Percentiles rank a stretch among this genome's conserved stretches.
Conservation (phyloP, 2,797 vertebrate genomes). For the Bradypodion pumilum region DNA sequence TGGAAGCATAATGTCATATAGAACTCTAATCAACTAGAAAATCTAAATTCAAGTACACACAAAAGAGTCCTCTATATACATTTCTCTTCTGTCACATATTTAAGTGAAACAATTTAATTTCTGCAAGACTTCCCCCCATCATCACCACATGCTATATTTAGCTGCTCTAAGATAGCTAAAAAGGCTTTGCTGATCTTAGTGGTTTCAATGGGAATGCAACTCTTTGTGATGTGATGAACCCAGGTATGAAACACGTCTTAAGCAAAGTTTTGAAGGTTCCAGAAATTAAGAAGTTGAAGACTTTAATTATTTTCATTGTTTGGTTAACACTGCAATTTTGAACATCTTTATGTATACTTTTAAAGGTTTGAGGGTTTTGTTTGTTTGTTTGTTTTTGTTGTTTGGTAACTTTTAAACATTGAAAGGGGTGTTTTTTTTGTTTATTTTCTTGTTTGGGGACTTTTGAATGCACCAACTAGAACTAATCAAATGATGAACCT, state of each 20-base stretch:
- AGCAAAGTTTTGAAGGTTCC: constrained; percentile 36
- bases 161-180: constrained; percentile 13
- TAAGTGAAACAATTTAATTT: constrained; percentile 34
- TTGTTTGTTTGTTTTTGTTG: no score
- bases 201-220: constrained; percentile 23
- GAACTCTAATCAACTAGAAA: constrained; percentile 49
- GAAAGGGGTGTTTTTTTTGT: not conserved
- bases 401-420: not conserved
- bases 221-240: not conserved
- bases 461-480: not conserved
- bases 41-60: constrained; percentile 51
- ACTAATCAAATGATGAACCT: not conserved
- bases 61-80: constrained; percentile 45
- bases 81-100: constrained; percentile 45
- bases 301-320: not conserved
- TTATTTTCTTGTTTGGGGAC: no score
- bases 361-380: not conserved
- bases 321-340: not conserved
- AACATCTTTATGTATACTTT: not conserved
- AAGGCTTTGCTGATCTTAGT: constrained; percentile 6
- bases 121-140: constrained; percentile 8
- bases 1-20: constrained; percentile 44
- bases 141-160: constrained; percentile 1
- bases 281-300: constrained; percentile 1
- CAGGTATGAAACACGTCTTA: constrained; percentile 17